Evolutionary conservation across 2,888 invertebrate genomes (phyloP), one percentile per base, ranked within the genome.

Genomic region (Macropis europaea): DNA sequence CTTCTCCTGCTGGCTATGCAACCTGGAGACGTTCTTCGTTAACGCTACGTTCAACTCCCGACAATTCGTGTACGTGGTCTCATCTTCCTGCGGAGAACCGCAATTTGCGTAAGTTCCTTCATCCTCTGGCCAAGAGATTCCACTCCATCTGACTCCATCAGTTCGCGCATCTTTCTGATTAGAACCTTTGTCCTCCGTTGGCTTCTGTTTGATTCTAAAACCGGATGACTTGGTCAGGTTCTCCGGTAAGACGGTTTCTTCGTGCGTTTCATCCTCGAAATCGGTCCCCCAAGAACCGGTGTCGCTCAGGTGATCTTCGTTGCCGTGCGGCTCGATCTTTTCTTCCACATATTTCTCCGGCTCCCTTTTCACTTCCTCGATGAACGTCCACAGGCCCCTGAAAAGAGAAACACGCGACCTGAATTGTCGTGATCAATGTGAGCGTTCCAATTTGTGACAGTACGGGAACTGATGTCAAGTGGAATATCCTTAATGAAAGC

Each of bases 211-310:
- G 7, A 15, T 50, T 19, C 26, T 50, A 0, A 34, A 11, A 7
- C 15, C 54, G 0, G 19, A 30, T 32, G 2, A 19, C 1, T 7
- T 28, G n/a, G n/a, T 62, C 0, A 40, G 40, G 5, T 13, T 36
- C 1, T 57, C 42, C 0, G 36, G 4, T 0, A 47, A 22, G 0
- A 4, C 11, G 2, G 6, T 61, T 1, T 88, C 87, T 0, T 88
- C 87, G 3, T 80, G 79, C 2, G 60, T 52, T 36, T 84, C 84
- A 54, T 89, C 88, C 5, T 89, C 88, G 56, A 89, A 90, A 30
- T 90, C 90, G 3, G 89, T 88, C n/a, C 83, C 90, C 90, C 90
- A 90, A 3, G 86, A 87, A 45, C 81, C 85, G 4, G 74, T 77
- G 59, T 89, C 89, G 71, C 85, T 87, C 17, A 81, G 34, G 0